Evolutionary conservation across 2,113 vertebrate species (phyloP), one percentile per base, ranked within the genome.

Genomic region (Gymnogyps californianus): DNA sequence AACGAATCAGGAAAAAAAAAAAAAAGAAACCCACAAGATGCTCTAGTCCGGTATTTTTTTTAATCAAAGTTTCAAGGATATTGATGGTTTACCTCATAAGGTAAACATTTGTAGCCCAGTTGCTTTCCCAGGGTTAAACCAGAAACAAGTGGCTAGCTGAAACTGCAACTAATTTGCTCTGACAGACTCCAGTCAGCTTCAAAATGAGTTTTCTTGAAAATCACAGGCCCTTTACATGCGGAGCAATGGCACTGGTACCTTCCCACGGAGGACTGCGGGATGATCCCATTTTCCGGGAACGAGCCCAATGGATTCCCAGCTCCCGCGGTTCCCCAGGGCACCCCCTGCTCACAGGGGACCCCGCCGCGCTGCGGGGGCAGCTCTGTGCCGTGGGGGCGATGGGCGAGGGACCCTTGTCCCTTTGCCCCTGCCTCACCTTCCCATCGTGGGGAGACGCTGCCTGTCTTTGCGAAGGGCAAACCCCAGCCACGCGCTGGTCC

Each of bases 71-170:
- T 95, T 87, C 94, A 92, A 83, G 77, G 89, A 89, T 96, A 94
- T 87, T 94, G 92, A 89, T 92, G 83, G 75, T 96, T 96, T 97
- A 91, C 93, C 94, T 96, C 96, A 97, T 88, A 90, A 94, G 93
- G 88, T 95, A 96, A 97, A 92, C 81, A 95, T 93, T 85, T 93
- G 67, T 87, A 95, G 80, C 76, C 69, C 67, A 19, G 80, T 93
- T 64, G 58, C 76, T 94, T 94, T 96, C 95, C 93, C 82, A 87
- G 83, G 89, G 66, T 81, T 93, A 87, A 93, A 77, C 29, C 42
- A 88, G 85, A 92, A 93, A 69, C 90, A 94, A 94, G 95, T 64
- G 90, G 72, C 83, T 69, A 34, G 78, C 90, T 70, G 61, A 94
- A 95, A 90, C 88, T 88, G 82, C 91, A 84, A 42, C 34, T 69